Evolutionary conservation across 2,113 vertebrate species (phyloP).

Genomic region (Loxodonta africana): DNA sequence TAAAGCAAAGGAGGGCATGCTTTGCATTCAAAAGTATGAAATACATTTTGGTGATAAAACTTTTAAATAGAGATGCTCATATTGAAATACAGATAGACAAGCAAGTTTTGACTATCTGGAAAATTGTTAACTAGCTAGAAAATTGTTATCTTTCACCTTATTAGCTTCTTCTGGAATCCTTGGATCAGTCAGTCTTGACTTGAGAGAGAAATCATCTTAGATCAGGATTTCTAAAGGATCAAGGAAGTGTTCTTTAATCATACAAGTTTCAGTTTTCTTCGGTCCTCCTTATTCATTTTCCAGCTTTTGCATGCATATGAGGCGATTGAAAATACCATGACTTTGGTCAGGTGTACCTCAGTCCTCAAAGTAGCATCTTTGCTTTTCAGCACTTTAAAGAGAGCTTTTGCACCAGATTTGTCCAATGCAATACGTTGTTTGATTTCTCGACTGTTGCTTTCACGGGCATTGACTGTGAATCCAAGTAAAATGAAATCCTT

Average conservation of each 20-base stretch:
- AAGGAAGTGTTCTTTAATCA: conserved; percentile 55
- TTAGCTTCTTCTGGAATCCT: conserved; percentile 47
- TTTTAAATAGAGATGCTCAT: conserved; percentile 32
- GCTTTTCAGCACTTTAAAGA: neutral
- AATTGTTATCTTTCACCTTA: conserved; percentile 5
- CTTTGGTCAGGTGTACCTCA: neutral
- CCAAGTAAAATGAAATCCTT: too few relatives aligned
- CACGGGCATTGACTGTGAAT: too few relatives aligned
- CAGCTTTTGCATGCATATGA: neutral
- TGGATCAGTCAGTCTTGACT: conserved; percentile 62
- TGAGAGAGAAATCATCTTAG: conserved; percentile 35
- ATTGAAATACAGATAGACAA: neutral
- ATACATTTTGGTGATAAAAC: conserved; percentile 26
- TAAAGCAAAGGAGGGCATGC: conserved; percentile 16
- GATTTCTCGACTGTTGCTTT: neutral
- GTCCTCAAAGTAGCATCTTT: neutral
- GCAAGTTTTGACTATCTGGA: conserved; percentile 1
- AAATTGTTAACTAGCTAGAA: conserved; percentile 41
- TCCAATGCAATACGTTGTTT: neutral
- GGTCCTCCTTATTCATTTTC: too few relatives aligned
- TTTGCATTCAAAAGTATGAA: conserved; percentile 33
- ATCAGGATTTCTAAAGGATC: neutral
- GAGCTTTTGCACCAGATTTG: neutral
- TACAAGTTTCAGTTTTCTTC: neutral
- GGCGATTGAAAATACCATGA: neutral